Evolutionary conservation across 2,113 vertebrate genomes (phyloP).

Genomic region (Prunella fulvescens): DNA sequence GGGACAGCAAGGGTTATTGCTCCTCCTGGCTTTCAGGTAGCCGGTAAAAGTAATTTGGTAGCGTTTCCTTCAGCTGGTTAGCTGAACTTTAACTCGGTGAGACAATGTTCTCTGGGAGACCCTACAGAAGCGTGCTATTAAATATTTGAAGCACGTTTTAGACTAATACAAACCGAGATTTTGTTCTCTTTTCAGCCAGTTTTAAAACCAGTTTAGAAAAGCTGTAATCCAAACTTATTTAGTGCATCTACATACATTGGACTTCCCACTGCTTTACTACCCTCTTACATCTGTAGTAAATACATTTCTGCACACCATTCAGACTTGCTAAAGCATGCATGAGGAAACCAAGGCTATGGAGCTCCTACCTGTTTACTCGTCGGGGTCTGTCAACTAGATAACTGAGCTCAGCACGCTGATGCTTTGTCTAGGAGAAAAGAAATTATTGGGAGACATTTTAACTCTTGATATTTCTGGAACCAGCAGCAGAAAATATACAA

Average conservation of each 20-base stretch:
- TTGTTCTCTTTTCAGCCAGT: not conserved
- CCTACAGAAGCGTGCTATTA: not conserved
- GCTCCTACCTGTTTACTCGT: constrained; percentile 94
- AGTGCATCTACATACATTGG: not conserved
- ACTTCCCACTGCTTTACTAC: not conserved
- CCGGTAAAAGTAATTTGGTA: not conserved
- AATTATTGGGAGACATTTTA: constrained; percentile 58
- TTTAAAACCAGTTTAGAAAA: not conserved
- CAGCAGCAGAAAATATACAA: not conserved
- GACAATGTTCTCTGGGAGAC: not conserved
- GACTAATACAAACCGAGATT: not conserved
- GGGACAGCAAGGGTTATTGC: not conserved
- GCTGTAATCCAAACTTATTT: not conserved
- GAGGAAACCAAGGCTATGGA: not conserved
- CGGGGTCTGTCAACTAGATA: constrained; percentile 97
- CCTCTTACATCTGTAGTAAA: not conserved
- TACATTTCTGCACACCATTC: not conserved
- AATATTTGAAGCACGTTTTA: not conserved
- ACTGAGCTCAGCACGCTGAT: constrained; percentile 95
- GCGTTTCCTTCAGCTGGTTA: not conserved
- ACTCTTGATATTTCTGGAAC: not conserved
- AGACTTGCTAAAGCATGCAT: not conserved
- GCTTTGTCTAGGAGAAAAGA: constrained; percentile 87
- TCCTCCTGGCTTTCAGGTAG: not conserved
- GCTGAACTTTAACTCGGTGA: not conserved